Base-by-base conservation (phyloP, 2,113 vertebrate species). In the Pheucticus melanocephalus region DNA sequence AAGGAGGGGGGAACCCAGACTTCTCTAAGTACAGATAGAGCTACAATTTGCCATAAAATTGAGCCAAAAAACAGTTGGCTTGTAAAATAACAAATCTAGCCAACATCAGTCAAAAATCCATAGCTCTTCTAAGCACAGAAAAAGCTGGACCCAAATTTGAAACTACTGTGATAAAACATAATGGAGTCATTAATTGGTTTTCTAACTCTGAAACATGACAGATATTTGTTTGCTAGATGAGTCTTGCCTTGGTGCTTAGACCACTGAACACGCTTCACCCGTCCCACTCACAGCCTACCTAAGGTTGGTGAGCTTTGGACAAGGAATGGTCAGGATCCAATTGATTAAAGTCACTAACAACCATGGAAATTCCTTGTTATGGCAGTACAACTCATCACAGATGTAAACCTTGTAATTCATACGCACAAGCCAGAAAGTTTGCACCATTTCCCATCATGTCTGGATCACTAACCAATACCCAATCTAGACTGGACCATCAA, bases 211-310 rank as follows among this genome's bases (percentile, higher is more conserved):
- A 77, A 86, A 56, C 28, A 25, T 2, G 3, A 3, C 48, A 77
- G 48, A 11, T n/a, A 50, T 9, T 8, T 68, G 15, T 68, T 40
- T 54, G 33, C 31, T 51, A 39, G 40, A 56, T 27, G 23, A 61
- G 18, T 2, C 40, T 84, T 72, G 14, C n/a, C 59, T 47, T 15
- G 25, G 13, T 56, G 20, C 68, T 72, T 20, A 50, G 17, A 42
- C 7, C 0, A 0, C 61, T 68, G 10, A 82, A 48, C 7, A 20
- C 0, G 0, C 11, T 64, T 45, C 27, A 23, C 20, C 59, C 8
- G 45, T 7, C 30, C 31, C 5, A 40, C 45, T 42, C 69, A 5
- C 20, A 22, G 39, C 10, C 45, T 23, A 15, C 40, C 19, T 8
- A 25, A 35, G 5, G 2, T 2, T 53, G 7, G 1, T 2, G 9